Evolutionary conservation across 2,113 vertebrate species (phyloP).

Genomic region (Turnix velox): DNA sequence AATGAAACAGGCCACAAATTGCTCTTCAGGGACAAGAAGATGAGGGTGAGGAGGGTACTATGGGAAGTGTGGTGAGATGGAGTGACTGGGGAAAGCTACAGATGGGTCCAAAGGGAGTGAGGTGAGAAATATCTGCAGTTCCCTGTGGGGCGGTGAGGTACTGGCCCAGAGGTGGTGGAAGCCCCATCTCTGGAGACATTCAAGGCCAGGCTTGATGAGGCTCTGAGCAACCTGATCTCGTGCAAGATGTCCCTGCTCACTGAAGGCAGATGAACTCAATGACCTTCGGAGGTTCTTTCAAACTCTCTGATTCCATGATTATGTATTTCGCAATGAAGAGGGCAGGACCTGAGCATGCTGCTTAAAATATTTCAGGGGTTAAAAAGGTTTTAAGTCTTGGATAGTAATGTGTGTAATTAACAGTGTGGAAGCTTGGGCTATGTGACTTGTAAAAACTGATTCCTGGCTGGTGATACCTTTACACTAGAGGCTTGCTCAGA

Average conservation of each 20-base stretch:
- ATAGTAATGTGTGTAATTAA: background rate
- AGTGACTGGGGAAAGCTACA: background rate
- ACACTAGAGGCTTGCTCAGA: background rate
- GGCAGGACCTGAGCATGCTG: background rate
- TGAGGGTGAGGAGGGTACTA: conserved; percentile 76
- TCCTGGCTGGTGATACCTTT: background rate
- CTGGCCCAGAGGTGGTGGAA: too few species aligned
- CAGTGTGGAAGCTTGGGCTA: background rate
- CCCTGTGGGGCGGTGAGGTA: too few species aligned
- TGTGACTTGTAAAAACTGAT: background rate
- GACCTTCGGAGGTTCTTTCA: too few species aligned
- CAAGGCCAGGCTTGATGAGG: too few species aligned
- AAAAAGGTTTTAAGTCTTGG: background rate
- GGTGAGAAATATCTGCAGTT: background rate
- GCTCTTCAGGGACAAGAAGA: conserved; percentile 95
- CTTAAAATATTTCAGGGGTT: background rate
- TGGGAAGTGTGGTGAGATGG: background rate
- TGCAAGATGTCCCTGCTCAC: too few species aligned
- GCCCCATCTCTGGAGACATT: too few species aligned
- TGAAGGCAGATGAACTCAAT: too few species aligned
- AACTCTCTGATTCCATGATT: background rate
- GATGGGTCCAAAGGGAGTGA: background rate
- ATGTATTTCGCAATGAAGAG: background rate
- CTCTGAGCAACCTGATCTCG: too few species aligned
- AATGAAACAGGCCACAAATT: conserved; percentile 93